Conservation (phyloP, 1,140 invertebrate genomes). For the Asbolus verrucosus region DNA sequence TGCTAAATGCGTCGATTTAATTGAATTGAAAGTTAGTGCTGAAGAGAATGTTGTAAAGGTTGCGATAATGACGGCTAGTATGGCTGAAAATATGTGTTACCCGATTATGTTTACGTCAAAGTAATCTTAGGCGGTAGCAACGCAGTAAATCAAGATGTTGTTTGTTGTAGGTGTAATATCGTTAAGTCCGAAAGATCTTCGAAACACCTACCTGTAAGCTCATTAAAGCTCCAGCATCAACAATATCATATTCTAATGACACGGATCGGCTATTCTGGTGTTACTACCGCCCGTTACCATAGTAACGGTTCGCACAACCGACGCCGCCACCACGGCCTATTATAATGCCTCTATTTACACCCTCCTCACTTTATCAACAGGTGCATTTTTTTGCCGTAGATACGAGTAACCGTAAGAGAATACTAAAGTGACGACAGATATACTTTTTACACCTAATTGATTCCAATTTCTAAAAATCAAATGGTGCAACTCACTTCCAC, state of each 20-base stretch:
- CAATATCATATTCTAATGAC: conserved; percentile 60
- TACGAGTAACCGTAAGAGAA: too few relatives aligned
- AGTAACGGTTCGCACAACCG: conserved; percentile 42
- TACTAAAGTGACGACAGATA: too few relatives aligned
- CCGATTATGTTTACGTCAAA: background rate
- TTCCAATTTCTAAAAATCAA: too few relatives aligned
- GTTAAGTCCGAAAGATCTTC: background rate
- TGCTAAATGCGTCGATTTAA: too few relatives aligned
- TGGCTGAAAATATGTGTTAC: too few relatives aligned
- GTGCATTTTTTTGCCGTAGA: conserved; percentile 1
- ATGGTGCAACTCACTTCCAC: too few relatives aligned
- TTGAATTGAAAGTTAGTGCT: too few relatives aligned
- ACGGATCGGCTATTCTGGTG: conserved; percentile 51
- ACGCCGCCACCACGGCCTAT: conserved; percentile 7
- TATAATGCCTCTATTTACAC: background rate
- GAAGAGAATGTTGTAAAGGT: too few relatives aligned
- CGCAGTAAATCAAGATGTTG: background rate
- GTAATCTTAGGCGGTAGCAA: background rate
- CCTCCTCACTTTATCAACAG: background rate
- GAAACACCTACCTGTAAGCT: conserved; percentile 39
- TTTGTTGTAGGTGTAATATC: too few relatives aligned
- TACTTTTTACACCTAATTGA: too few relatives aligned
- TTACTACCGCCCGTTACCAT: conserved; percentile 47
- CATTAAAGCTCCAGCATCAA: conserved; percentile 53
- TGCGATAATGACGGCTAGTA: too few relatives aligned